Percentiles rank a stretch among this genome's conserved stretches.
These are phyloP conservation scores for Tenualosa ilisha DNA, from an alignment of 2,797 vertebrate species.

Conservation along the genomic window DNA sequence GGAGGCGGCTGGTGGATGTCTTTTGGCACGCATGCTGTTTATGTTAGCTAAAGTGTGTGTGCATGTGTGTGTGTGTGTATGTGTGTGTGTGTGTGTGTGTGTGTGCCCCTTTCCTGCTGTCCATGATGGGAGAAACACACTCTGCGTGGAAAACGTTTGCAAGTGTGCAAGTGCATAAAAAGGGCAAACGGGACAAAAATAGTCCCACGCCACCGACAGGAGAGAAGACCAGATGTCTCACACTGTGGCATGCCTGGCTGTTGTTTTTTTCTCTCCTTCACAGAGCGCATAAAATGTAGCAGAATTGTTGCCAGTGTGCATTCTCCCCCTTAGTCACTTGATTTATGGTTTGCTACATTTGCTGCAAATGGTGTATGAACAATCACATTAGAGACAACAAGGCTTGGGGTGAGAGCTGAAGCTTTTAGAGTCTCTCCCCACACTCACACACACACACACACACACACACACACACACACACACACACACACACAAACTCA, in stretches of 20 bases:
- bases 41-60: conserved; percentile 7
- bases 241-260: conserved; percentile 34
- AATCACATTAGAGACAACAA: conserved; percentile 33
- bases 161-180: conserved; percentile 31
- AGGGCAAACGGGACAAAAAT: conserved; percentile 53
- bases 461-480: not conserved
- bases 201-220: conserved; percentile 59
- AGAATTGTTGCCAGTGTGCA: not conserved
- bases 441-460: not conserved
- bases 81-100: too few species aligned
- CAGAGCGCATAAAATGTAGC: conserved; percentile 20
- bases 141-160: not conserved
- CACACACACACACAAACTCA: conserved; percentile 5
- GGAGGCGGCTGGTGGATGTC: not conserved
- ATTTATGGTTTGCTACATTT: conserved; percentile 26
- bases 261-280: not conserved
- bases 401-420: conserved; percentile 44
- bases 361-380: conserved; percentile 46
- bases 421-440: conserved; percentile 40
- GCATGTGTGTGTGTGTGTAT: too few species aligned
- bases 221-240: conserved; percentile 69
- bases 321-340: not conserved
- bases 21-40: not conserved
- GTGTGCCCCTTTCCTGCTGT: not conserved
- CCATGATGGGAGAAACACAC: conserved; percentile 19